phyloP scores from a whole-genome alignment of 1,140 invertebrate genomes.

The Propsilocerus akamusi region DNA sequence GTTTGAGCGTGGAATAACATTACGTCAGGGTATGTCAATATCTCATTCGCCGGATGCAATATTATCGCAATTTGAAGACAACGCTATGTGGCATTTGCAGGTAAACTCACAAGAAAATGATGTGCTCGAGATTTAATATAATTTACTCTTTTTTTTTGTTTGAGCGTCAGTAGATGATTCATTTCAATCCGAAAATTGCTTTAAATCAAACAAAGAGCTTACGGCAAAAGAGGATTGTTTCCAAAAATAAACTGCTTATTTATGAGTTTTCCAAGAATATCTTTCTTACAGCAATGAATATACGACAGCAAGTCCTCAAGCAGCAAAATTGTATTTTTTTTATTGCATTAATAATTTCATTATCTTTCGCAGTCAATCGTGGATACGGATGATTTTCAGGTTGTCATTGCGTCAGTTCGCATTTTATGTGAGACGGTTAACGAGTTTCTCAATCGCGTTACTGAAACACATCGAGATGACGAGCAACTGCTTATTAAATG shows the following conservation, averaged over 20 bases:
- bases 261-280: no score
- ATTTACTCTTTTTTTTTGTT: no score
- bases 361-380: slow-evolving; percentile 48
- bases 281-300: no score
- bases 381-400: slow-evolving; percentile 61
- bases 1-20: slow-evolving; percentile 54
- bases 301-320: no score
- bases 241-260: no score
- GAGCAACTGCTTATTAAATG: slow-evolving; percentile 47
- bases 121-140: no score
- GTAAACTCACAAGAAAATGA: no score
- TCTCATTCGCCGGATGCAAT: slow-evolving; percentile 30
- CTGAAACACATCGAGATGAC: slow-evolving; percentile 36
- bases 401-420: slow-evolving; percentile 58
- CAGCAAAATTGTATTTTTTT: no score
- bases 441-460: slow-evolving; percentile 46
- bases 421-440: slow-evolving; percentile 67
- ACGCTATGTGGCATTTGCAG: slow-evolving; percentile 52
- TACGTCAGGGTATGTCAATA: slow-evolving; percentile 32
- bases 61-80: slow-evolving; percentile 55
- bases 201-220: no score
- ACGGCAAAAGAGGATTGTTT: no score
- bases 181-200: no score
- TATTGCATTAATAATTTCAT: background rate
- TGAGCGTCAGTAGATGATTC: no score